phyloP scores from a whole-genome alignment of 2,888 invertebrate genomes.

The Petrophora chlorosata region DNA sequence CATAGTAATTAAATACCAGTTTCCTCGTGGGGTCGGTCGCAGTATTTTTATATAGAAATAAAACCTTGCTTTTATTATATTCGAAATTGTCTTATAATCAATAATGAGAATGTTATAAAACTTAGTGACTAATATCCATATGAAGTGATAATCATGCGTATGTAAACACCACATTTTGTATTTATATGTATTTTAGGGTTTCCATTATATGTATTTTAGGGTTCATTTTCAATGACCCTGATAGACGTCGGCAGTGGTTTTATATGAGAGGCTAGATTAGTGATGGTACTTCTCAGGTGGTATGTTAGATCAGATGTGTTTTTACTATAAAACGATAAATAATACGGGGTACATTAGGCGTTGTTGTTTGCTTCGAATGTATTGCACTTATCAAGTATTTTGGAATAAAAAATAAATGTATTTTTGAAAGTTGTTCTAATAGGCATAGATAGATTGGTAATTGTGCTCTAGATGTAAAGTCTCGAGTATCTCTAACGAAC shows the following conservation, averaged over 20 bases:
- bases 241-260: conserved; percentile 17
- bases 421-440: conserved; percentile 30
- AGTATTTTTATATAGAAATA: conserved; percentile 15
- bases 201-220: too few species aligned
- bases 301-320: too few species aligned
- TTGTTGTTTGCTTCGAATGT: conserved; percentile 18
- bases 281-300: conserved; percentile 19
- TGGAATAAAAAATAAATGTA: conserved; percentile 20
- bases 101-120: conserved; percentile 10
- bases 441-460: conserved; percentile 17
- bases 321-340: conserved; percentile 14
- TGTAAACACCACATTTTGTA: too few species aligned
- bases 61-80: conserved; percentile 7
- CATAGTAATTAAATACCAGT: background rate
- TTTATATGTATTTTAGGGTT: too few species aligned
- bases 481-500: conserved; percentile 2
- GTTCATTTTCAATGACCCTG: conserved; percentile 1
- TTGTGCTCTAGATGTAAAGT: conserved; percentile 8
- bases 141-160: conserved; percentile 10
- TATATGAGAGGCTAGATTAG: conserved; percentile 29
- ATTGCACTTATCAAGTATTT: conserved; percentile 14
- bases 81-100: conserved; percentile 8
- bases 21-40: background rate
- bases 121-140: conserved; percentile 4
- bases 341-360: conserved; percentile 16